phyloP scores from a whole-genome alignment of 2,797 vertebrate genomes.

The Thripadectes ignobilis region DNA sequence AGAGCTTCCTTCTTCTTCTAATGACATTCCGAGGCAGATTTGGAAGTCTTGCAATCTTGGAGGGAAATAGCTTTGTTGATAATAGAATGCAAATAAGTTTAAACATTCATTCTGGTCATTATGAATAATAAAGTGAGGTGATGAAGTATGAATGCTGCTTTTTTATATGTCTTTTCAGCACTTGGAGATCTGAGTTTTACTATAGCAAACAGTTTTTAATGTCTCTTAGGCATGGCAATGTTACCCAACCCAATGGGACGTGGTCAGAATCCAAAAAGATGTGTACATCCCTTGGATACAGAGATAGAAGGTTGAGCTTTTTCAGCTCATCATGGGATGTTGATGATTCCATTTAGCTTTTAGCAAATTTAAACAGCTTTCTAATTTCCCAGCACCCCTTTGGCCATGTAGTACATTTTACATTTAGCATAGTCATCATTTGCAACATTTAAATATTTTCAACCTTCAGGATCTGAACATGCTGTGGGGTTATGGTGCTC shows the following conservation, averaged over 20 bases:
- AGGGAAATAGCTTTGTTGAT: neutral
- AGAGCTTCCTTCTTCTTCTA: neutral
- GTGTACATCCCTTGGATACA: rapidly evolving
- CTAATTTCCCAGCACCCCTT: neutral
- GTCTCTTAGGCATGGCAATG: rapidly evolving
- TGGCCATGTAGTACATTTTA: neutral
- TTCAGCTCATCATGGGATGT: neutral
- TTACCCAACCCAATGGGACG: neutral
- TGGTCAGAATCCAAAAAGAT: rapidly evolving
- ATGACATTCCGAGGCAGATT: neutral
- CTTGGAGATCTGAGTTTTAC: neutral
- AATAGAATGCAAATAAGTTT: neutral
- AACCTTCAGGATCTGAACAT: neutral
- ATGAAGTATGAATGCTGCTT: neutral
- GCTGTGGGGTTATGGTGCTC: neutral
- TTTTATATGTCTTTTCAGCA: neutral
- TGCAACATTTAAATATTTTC: neutral
- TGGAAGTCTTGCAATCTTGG: neutral
- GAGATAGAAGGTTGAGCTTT: neutral
- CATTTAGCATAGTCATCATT: neutral
- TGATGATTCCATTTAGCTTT: neutral
- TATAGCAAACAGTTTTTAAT: neutral
- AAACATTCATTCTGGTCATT: neutral
- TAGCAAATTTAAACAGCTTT: neutral
- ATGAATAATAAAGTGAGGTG: neutral